These are phyloP conservation scores for Romanogobio albipinnatus DNA, from an alignment of 2,113 vertebrate species.

Conservation along the genomic window DNA sequence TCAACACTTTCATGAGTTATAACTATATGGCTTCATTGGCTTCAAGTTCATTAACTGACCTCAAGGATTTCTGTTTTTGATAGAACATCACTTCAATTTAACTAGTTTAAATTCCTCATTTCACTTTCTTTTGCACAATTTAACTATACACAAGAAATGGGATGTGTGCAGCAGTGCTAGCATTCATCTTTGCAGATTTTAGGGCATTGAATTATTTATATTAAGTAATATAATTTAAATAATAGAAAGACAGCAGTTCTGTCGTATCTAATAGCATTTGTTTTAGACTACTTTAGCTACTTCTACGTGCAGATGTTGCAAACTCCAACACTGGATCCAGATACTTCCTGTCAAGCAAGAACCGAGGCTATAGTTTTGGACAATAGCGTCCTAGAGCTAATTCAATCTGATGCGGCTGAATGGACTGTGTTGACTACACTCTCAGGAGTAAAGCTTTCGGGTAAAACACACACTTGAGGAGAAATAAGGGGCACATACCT, in stretches of 20 bases:
- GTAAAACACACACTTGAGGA: constrained; percentile 42
- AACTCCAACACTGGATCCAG: background rate
- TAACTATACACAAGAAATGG: background rate
- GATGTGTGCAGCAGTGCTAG: background rate
- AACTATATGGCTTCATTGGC: background rate
- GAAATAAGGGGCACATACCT: constrained; percentile 7
- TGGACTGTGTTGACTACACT: constrained; percentile 47
- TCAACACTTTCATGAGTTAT: constrained; percentile 1
- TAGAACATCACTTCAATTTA: background rate
- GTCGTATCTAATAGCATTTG: background rate
- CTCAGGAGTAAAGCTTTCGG: constrained; percentile 34
- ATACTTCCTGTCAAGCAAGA: background rate
- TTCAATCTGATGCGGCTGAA: constrained; percentile 37
- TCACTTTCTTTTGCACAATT: background rate
- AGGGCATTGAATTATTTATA: background rate
- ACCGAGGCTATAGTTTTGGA: background rate
- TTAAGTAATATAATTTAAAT: background rate
- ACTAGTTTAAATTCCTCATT: background rate
- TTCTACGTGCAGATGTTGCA: background rate
- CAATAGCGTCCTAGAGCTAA: constrained; percentile 21
- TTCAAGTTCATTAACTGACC: background rate
- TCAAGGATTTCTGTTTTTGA: background rate
- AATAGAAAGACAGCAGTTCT: background rate
- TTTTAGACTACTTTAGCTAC: background rate
- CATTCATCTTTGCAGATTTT: background rate